A percentile compares a stretch with the other conserved stretches of the same genome.
Evolutionary conservation across 2,888 invertebrate species (phyloP).

Genomic region (Megalurothrips usitatus): DNA sequence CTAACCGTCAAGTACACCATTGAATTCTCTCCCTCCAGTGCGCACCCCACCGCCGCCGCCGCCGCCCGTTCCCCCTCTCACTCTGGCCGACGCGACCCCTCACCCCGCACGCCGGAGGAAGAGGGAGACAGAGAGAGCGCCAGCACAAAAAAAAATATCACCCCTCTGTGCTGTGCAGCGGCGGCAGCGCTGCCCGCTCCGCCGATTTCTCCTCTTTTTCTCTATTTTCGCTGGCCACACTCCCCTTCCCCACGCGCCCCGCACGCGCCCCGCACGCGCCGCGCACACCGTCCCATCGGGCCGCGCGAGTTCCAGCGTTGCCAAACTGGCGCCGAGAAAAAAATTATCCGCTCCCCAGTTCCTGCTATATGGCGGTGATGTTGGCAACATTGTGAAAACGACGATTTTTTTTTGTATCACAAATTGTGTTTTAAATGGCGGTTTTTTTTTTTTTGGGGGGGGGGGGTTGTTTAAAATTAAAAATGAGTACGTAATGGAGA

Average conservation of each 20-base stretch:
- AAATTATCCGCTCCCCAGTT: too few relatives aligned
- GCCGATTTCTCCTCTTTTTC: conserved; percentile 21
- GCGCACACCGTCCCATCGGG: neutral
- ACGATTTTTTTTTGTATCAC: too few relatives aligned
- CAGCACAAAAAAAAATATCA: conserved; percentile 19
- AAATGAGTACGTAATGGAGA: too few relatives aligned
- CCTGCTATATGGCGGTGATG: too few relatives aligned
- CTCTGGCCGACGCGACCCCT: neutral
- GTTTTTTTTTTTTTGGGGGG: too few relatives aligned
- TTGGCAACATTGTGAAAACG: too few relatives aligned
- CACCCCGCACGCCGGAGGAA: too few relatives aligned
- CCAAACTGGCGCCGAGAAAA: too few relatives aligned
- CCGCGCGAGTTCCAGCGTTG: too few relatives aligned
- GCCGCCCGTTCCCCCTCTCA: neutral
- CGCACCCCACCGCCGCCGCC: neutral
- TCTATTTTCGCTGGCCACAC: neutral
- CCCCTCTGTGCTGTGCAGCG: neutral
- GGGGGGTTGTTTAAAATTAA: too few relatives aligned
- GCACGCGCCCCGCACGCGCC: neutral
- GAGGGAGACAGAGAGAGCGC: too few relatives aligned
- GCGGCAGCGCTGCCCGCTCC: neutral
- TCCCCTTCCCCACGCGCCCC: neutral
- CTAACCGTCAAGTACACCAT: conserved; percentile 20
- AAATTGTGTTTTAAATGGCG: too few relatives aligned
- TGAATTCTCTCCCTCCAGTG: conserved; percentile 20